These are phyloP conservation scores for Crematogaster levior DNA, from an alignment of 2,888 invertebrate species.

Conservation along the genomic window DNA sequence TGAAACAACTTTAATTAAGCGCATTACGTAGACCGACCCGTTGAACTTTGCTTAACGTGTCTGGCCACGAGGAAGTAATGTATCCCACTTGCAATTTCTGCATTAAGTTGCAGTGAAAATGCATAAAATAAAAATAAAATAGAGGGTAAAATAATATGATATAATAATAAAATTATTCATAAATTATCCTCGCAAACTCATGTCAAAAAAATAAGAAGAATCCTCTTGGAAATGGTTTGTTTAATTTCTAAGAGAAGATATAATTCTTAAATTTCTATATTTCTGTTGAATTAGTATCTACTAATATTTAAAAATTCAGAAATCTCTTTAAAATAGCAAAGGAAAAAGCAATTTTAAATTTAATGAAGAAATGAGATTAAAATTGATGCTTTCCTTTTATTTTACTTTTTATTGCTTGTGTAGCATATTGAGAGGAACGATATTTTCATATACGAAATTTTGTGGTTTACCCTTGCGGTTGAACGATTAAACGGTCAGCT, in stretches of 20 bases:
- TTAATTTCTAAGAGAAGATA: background rate
- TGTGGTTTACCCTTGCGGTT: conserved; percentile 16
- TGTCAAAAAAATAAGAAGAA: background rate
- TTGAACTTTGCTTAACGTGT: conserved; percentile 77
- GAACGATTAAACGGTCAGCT: conserved; percentile 20
- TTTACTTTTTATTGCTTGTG: background rate
- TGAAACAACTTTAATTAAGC: conserved; percentile 85
- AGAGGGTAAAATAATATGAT: background rate
- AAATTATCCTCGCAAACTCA: background rate
- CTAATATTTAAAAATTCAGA: background rate
- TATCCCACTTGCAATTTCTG: conserved; percentile 51
- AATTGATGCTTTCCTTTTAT: background rate
- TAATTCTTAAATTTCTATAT: background rate
- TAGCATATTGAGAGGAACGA: background rate
- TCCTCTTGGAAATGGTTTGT: background rate
- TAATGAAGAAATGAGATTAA: background rate
- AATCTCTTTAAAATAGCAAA: background rate
- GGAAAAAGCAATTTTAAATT: background rate
- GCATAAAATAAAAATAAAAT: background rate
- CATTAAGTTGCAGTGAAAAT: background rate
- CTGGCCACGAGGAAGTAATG: conserved; percentile 70
- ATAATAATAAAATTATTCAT: background rate
- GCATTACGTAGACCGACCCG: conserved; percentile 79
- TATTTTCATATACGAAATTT: conserved; percentile 35
- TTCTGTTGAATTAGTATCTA: background rate